Percentiles rank a stretch among this genome's conserved stretches.
Conservation (phyloP, 2,888 invertebrate species). For the Dastarcus helophoroides region DNA sequence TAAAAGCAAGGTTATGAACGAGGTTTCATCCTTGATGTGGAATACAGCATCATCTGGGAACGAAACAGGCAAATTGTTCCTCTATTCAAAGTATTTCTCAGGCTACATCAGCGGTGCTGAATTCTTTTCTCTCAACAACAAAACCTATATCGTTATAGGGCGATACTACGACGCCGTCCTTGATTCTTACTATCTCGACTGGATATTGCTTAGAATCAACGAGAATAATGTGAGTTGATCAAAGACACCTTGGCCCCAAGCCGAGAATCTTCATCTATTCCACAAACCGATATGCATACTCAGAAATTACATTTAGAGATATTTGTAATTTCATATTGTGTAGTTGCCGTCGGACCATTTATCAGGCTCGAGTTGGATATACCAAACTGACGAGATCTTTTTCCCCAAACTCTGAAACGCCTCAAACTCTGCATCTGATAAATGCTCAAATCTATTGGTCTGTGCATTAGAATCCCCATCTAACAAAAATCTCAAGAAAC, state of each 20-base stretch:
- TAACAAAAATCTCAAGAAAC: no score
- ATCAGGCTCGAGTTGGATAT: no score
- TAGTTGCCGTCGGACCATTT: no score
- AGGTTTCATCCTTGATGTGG: slow-evolving; percentile 26
- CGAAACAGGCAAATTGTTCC: slow-evolving; percentile 16
- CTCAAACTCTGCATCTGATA: no score
- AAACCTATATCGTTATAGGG: slow-evolving; percentile 26
- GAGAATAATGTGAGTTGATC: slow-evolving; percentile 22
- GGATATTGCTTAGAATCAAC: slow-evolving; percentile 23
- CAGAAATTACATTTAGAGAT: no score
- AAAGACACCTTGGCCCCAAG: slow-evolving; percentile 1
- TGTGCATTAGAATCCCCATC: no score
- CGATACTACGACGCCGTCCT: slow-evolving; percentile 26
- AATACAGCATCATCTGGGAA: slow-evolving; percentile 17
- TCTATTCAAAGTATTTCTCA: slow-evolving; percentile 17
- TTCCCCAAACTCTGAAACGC: neutral
- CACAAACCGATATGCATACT: slow-evolving; percentile 4
- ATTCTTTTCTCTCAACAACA: slow-evolving; percentile 25
- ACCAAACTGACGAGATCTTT: no score
- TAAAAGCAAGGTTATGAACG: slow-evolving; percentile 17
- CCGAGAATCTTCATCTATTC: slow-evolving; percentile 2
- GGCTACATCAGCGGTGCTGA: slow-evolving; percentile 31
- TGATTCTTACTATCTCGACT: slow-evolving; percentile 25
- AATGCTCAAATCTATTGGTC: no score
- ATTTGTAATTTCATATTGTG: no score